Evolutionary conservation across 2,113 vertebrate species (phyloP).

Genomic region (Vombatus ursinus): DNA sequence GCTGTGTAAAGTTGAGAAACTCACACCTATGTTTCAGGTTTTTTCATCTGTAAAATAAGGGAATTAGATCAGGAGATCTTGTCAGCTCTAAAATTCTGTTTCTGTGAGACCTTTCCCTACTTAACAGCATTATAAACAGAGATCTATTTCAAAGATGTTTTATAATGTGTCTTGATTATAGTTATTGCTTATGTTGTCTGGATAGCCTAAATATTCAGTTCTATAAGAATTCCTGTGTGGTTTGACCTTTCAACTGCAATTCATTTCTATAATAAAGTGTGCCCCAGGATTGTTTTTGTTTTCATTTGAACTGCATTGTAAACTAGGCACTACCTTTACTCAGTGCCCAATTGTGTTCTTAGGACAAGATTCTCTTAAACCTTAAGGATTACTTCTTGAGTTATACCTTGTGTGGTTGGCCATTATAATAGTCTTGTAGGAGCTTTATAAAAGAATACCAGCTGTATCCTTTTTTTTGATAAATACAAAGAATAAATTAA

Average conservation of each 20-base stretch:
- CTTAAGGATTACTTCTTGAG: slow-evolving; percentile 40
- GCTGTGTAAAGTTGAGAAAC: background rate
- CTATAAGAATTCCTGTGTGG: slow-evolving; percentile 18
- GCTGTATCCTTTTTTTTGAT: slow-evolving; percentile 59
- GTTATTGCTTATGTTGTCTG: slow-evolving; percentile 8
- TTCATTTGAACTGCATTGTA: slow-evolving; percentile 45
- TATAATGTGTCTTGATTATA: slow-evolving; percentile 7
- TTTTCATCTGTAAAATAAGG: slow-evolving; percentile 29
- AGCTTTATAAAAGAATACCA: slow-evolving; percentile 19
- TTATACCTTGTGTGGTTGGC: background rate
- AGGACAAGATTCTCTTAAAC: slow-evolving; percentile 28
- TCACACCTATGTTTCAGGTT: background rate
- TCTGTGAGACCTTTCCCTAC: slow-evolving; percentile 40
- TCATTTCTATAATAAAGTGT: background rate
- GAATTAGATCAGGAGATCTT: slow-evolving; percentile 10
- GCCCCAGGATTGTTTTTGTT: slow-evolving; percentile 35
- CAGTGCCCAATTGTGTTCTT: background rate
- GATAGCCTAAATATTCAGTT: slow-evolving; percentile 40
- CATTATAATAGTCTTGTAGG: slow-evolving; percentile 20
- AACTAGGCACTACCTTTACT: background rate
- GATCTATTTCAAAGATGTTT: slow-evolving; percentile 24
- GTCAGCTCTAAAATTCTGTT: background rate
- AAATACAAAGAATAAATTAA: slow-evolving; percentile 53
- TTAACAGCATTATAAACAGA: slow-evolving; percentile 28
- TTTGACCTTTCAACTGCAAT: slow-evolving; percentile 30